A percentile compares a stretch with the other conserved stretches of the same genome.
These are phyloP conservation scores for Bujurquina vittata DNA, from an alignment of 2,113 vertebrate genomes.

Conservation along the genomic window DNA sequence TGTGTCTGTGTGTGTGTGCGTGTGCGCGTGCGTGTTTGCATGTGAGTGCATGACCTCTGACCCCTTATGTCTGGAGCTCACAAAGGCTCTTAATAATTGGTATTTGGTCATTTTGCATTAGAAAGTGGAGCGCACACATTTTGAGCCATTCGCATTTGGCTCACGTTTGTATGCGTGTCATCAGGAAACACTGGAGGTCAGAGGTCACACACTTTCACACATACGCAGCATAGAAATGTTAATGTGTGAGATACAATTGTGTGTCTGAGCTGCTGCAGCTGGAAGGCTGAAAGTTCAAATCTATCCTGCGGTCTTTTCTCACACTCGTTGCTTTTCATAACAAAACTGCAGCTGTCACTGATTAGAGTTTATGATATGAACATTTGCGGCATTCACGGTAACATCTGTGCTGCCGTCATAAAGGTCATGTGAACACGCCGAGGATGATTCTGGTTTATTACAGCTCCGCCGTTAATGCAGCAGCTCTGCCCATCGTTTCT, in stretches of 20 bases:
- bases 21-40: neutral
- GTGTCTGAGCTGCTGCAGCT: slow-evolving; percentile 5
- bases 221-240: slow-evolving; percentile 38
- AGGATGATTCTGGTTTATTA: neutral
- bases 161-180: slow-evolving; percentile 4
- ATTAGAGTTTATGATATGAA: neutral
- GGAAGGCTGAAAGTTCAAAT: neutral
- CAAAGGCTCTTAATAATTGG: slow-evolving; percentile 41
- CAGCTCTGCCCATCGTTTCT: too few species aligned
- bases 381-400: neutral
- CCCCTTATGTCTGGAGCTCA: slow-evolving; percentile 38
- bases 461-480: neutral
- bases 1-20: neutral
- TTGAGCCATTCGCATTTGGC: slow-evolving; percentile 18
- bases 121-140: slow-evolving; percentile 28
- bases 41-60: slow-evolving; percentile 12
- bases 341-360: slow-evolving; percentile 15
- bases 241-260: slow-evolving; percentile 26
- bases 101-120: slow-evolving; percentile 52
- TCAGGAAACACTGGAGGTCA: slow-evolving; percentile 17
- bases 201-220: slow-evolving; percentile 35
- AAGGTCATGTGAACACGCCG: neutral
- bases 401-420: neutral
- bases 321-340: neutral
- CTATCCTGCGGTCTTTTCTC: neutral